Evolutionary conservation across 2,113 vertebrate genomes (phyloP).

Genomic region (Platycercus adscitus): DNA sequence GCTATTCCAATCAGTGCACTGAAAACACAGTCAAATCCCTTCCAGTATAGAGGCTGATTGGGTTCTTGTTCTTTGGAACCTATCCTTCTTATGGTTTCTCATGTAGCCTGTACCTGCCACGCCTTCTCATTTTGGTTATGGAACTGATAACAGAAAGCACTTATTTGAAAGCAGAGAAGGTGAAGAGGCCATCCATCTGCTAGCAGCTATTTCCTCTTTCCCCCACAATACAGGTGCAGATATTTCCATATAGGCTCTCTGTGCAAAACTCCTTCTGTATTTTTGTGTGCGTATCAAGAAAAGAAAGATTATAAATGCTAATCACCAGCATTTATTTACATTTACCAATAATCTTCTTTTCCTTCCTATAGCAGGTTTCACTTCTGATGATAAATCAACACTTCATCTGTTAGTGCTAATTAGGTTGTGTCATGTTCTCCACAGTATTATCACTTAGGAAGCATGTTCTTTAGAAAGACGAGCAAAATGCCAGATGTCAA

Average conservation of each 20-base stretch:
- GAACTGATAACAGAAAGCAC: background rate
- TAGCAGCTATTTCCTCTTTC: background rate
- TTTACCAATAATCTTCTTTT: background rate
- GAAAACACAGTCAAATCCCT: background rate
- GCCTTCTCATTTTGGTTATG: background rate
- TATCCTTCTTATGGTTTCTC: background rate
- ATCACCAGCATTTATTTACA: background rate
- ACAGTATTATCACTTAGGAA: background rate
- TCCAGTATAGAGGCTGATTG: background rate
- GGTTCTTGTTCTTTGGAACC: background rate
- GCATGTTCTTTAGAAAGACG: accelerated
- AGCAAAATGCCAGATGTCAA: constrained; percentile 16
- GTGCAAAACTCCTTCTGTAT: background rate
- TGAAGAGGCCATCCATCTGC: background rate
- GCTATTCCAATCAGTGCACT: background rate
- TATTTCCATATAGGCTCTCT: background rate
- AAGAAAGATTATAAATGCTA: background rate
- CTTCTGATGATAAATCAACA: constrained; percentile 20
- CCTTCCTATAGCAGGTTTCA: background rate
- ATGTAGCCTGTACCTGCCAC: background rate
- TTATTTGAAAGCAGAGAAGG: background rate
- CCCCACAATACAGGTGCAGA: background rate
- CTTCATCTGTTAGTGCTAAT: constrained; percentile 29
- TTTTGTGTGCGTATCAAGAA: background rate
- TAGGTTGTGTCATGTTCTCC: background rate